A percentile compares a stretch with the other conserved stretches of the same genome.
These are phyloP conservation scores for Sphaerophoria rueppellii DNA, from an alignment of 2,888 invertebrate species.

Conservation along the genomic window DNA sequence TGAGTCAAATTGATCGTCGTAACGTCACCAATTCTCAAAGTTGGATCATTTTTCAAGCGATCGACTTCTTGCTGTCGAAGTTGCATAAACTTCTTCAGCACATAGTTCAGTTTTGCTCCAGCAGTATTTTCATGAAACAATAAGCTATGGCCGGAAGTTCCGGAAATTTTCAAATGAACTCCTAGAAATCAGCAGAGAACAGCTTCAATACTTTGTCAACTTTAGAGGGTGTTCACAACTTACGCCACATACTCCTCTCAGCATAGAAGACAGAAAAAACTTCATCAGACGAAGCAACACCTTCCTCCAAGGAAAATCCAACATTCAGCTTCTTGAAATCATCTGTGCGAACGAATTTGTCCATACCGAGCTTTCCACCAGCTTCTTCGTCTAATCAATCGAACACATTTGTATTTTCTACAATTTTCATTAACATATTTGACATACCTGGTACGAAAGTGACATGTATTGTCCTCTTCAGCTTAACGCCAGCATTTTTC, in stretches of 20 bases:
- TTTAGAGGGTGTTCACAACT: conserved; percentile 75
- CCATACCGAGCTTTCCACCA: conserved; percentile 87
- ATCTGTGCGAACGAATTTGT: conserved; percentile 85
- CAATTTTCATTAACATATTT: not conserved
- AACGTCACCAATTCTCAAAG: conserved; percentile 86
- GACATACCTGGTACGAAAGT: conserved; percentile 87
- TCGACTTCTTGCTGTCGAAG: conserved; percentile 84
- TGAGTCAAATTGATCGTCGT: conserved; percentile 88
- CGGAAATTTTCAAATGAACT: conserved; percentile 83
- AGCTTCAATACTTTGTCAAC: not conserved
- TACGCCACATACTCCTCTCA: conserved; percentile 87
- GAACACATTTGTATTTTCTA: not conserved
- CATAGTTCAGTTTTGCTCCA: conserved; percentile 86
- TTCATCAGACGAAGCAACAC: conserved; percentile 87
- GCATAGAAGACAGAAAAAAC: conserved; percentile 85
- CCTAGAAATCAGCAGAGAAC: conserved; percentile 37
- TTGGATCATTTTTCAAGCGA: conserved; percentile 81
- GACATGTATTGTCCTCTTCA: conserved; percentile 87
- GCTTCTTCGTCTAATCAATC: conserved; percentile 83
- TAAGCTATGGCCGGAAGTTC: conserved; percentile 90
- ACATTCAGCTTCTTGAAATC: conserved; percentile 88
- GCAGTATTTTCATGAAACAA: conserved; percentile 86
- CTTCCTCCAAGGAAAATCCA: conserved; percentile 91
- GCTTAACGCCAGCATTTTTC: conserved; percentile 83
- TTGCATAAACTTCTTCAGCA: conserved; percentile 86